A percentile compares a stretch with the other conserved stretches of the same genome.
Conservation (phyloP, 2,113 vertebrate species). For the Nipponia nippon region DNA sequence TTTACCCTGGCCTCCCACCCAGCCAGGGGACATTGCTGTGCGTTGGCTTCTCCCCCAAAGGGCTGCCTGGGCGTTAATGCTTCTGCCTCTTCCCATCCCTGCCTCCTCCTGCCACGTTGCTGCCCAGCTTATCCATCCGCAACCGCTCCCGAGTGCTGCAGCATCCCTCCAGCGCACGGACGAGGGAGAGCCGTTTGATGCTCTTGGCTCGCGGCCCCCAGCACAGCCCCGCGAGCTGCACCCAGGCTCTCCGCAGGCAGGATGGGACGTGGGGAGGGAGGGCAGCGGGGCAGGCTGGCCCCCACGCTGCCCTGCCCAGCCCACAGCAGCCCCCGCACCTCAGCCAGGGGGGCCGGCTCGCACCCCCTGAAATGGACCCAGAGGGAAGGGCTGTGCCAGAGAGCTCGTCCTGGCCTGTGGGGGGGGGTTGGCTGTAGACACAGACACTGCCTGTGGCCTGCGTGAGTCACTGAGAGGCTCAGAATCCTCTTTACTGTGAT, state of each 20-base stretch:
- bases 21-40: neutral
- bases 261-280: neutral
- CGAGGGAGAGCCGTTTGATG: fast-evolving
- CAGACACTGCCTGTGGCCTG: neutral
- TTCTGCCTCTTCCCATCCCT: neutral
- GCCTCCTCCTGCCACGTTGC: fast-evolving
- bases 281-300: neutral
- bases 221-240: neutral
- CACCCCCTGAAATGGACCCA: neutral
- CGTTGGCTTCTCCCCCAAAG: neutral
- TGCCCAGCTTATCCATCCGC: neutral
- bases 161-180: neutral
- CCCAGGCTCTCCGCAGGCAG: fast-evolving
- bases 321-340: neutral
- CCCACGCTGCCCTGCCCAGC: neutral
- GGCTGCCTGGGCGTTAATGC: neutral
- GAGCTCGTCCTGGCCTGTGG: neutral
- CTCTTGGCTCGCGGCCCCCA: fast-evolving
- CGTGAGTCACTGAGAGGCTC: neutral
- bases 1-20: neutral
- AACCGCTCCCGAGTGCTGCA: fast-evolving
- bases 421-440: neutral
- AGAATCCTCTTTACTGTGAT: neutral
- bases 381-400: neutral
- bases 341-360: neutral